A percentile compares a stretch with the other conserved stretches of the same genome.
Conservation (phyloP, 2,113 vertebrate genomes). For the Seriola rivoliana region DNA sequence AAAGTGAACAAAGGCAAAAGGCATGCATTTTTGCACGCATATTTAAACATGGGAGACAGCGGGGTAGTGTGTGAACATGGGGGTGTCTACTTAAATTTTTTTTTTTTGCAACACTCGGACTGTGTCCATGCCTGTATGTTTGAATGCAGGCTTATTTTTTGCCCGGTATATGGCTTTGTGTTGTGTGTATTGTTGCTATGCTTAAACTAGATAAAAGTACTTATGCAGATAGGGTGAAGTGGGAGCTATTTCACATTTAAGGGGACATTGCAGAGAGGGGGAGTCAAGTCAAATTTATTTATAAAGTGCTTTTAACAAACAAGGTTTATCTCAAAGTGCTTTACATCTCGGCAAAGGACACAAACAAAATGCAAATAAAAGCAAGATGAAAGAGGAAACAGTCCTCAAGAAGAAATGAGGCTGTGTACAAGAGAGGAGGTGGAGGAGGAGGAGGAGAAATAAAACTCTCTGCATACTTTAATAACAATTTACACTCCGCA, state of each 20-base stretch:
- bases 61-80: conserved; percentile 17
- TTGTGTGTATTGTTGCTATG: conserved; percentile 50
- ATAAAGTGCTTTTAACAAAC: conserved; percentile 67
- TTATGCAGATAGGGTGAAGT: conserved; percentile 57
- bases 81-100: conserved; percentile 6
- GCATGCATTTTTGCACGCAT: conserved; percentile 42
- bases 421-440: conserved; percentile 24
- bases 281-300: conserved; percentile 64
- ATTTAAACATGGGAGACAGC: conserved; percentile 59
- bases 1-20: conserved; percentile 50
- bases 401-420: conserved; percentile 40
- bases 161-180: conserved; percentile 10
- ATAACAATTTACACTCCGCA: conserved; percentile 44
- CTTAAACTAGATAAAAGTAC: conserved; percentile 47
- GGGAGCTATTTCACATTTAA: conserved; percentile 58
- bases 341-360: conserved; percentile 50
- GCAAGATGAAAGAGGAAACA: conserved; percentile 50
- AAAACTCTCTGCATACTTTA: conserved; percentile 21
- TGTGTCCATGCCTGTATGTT: conserved; percentile 13
- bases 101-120: conserved; percentile 32
- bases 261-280: conserved; percentile 22
- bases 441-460: conserved; percentile 23
- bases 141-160: conserved; percentile 9
- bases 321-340: conserved; percentile 61
- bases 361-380: conserved; percentile 60